Conservation (phyloP, 1,140 invertebrate species). For the Dufourea novaeangliae region DNA sequence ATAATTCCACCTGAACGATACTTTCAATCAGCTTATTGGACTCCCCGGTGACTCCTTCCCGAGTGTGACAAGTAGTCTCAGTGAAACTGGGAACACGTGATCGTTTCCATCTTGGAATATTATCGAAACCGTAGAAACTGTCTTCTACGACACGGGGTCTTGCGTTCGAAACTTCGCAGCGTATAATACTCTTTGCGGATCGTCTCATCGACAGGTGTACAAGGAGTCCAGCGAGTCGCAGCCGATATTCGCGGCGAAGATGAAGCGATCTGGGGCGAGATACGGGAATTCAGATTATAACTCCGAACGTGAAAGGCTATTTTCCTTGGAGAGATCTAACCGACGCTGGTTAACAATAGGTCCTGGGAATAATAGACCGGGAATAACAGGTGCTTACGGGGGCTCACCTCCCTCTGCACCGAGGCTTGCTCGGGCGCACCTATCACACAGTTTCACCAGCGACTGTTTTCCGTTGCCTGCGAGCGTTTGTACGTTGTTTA, state of each 20-base stretch:
- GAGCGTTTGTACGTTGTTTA: background rate
- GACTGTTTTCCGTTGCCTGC: background rate
- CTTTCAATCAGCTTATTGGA: background rate
- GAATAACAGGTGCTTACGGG: constrained; percentile 55
- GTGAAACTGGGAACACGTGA: background rate
- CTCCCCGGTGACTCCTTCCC: background rate
- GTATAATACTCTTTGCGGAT: background rate
- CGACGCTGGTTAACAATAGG: constrained; percentile 50
- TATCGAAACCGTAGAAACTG: background rate
- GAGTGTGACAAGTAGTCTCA: background rate
- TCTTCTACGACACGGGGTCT: background rate
- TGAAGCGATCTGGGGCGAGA: constrained; percentile 41
- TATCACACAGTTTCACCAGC: too few relatives aligned
- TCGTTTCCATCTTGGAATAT: background rate
- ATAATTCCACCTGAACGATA: background rate
- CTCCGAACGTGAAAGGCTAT: constrained; percentile 44
- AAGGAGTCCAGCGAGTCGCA: background rate
- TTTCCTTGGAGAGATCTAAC: constrained; percentile 52
- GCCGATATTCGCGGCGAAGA: background rate
- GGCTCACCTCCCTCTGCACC: background rate
- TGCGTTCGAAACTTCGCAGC: background rate
- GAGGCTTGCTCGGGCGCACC: background rate
- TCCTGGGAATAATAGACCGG: constrained; percentile 38
- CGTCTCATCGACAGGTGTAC: constrained; percentile 26
- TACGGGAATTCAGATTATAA: constrained; percentile 52